Base-by-base conservation (phyloP, 2,888 invertebrate species). In the Macrosiphum euphorbiae region DNA sequence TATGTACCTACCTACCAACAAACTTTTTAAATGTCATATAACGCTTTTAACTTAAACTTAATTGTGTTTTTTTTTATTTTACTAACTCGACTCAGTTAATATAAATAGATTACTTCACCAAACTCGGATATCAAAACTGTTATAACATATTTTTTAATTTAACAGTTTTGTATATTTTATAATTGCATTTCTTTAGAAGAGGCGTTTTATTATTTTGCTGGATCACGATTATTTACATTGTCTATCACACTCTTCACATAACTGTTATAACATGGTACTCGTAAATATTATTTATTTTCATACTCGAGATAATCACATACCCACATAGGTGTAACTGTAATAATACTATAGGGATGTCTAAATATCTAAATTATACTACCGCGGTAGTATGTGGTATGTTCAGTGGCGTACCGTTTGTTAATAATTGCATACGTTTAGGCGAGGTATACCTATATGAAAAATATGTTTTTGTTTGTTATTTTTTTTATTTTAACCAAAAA, bases 151-250 rank as follows among this genome's bases (percentile, higher is more conserved):
- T 78, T 78, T 78, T 78, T 35, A 78, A 35, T 78, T 78, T n/a
- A 78, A 35, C 20, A 5, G 35, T 35, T 78, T 78, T 78, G 20
- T 35, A 35, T 58, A 26, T 26, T 78, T 78, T 35, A 35, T 78
- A 78, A 35, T 78, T 78, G 35, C 78, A 78, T 78, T 78, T 78
- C 78, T 20, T 78, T 78, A 35, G 35, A 20, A 35, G 78, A 78
- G 78, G 78, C 78, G 78, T 78, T 20, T 78, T 35, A 78, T 35
- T 35, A 35, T 78, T 78, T 78, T 78, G 35, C 78, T 20, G 7
- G 20, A 78, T 78, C 78, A 78, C 78, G 78, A 78, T 78, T 78
- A 78, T 78, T 78, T 78, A 78, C 78, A 78, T 78, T 78, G 35
- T 35, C 35, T 8, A 78, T 78, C 35, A 35, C 8, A 35, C 78